phyloP scores from a whole-genome alignment of 1,140 invertebrate species.

The Drosophila truncata region DNA sequence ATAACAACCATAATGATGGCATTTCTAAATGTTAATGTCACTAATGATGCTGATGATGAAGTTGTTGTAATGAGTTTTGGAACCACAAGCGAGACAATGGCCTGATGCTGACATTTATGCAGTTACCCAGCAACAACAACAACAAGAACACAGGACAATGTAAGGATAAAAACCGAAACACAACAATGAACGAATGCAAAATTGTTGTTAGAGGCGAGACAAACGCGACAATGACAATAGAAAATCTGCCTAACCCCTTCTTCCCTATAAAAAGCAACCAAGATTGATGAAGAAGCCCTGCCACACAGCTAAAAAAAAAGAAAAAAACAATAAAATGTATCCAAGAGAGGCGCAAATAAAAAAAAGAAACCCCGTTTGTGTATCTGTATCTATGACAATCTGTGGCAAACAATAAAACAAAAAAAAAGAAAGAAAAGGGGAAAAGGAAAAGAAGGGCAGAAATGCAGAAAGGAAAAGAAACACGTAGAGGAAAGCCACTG shows the following conservation, averaged over 20 bases:
- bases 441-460: slow-evolving; percentile 19
- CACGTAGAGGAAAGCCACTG: slow-evolving; percentile 32
- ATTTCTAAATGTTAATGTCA: slow-evolving; percentile 13
- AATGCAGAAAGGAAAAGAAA: slow-evolving; percentile 39
- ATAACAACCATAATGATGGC: background rate
- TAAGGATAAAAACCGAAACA: slow-evolving; percentile 37
- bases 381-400: slow-evolving; percentile 62
- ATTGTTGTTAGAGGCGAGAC: slow-evolving; percentile 47
- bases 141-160: slow-evolving; percentile 32
- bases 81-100: slow-evolving; percentile 51
- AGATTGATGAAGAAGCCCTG: slow-evolving; percentile 76
- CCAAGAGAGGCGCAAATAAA: slow-evolving; percentile 32
- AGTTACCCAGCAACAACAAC: slow-evolving; percentile 64
- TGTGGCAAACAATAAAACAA: slow-evolving; percentile 47
- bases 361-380: slow-evolving; percentile 28
- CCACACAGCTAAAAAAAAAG: slow-evolving; percentile 50
- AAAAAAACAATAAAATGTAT: slow-evolving; percentile 73
- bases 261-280: slow-evolving; percentile 63
- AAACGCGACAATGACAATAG: slow-evolving; percentile 61
- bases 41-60: slow-evolving; percentile 19
- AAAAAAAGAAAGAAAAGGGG: background rate
- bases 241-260: slow-evolving; percentile 34
- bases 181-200: slow-evolving; percentile 51
- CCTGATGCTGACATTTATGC: slow-evolving; percentile 80
- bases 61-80: slow-evolving; percentile 45